A percentile compares a stretch with the other conserved stretches of the same genome.
Evolutionary conservation across 2,113 vertebrate species (phyloP).

Genomic region (Pseudorhombus dupliciocellatus): DNA sequence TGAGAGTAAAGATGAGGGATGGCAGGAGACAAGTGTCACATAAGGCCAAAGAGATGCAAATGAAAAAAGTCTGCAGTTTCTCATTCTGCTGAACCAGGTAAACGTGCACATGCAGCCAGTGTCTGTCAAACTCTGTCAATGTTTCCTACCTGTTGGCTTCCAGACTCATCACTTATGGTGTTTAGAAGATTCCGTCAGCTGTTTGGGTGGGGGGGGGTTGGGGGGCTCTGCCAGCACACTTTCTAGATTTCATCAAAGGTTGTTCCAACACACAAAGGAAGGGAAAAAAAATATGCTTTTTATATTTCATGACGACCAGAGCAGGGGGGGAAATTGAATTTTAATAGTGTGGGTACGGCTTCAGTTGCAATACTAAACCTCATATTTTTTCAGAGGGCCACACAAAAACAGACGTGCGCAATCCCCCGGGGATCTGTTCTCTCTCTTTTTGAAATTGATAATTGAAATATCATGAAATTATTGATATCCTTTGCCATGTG

Average conservation of each 20-base stretch:
- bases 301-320: background rate
- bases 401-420: slow-evolving; percentile 56
- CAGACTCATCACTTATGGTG: background rate
- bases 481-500: slow-evolving; percentile 75
- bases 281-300: background rate
- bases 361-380: slow-evolving; percentile 4
- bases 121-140: background rate
- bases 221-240: background rate
- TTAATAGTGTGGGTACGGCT: slow-evolving; percentile 4
- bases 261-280: slow-evolving; percentile 3
- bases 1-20: no score
- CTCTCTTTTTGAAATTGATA: slow-evolving; percentile 56
- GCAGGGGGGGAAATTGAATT: background rate
- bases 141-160: background rate
- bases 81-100: background rate
- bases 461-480: slow-evolving; percentile 71
- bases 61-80: background rate
- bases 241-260: background rate
- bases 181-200: slow-evolving; percentile 11
- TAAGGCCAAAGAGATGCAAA: background rate
- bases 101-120: background rate
- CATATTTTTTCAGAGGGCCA: slow-evolving; percentile 16
- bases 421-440: slow-evolving; percentile 46
- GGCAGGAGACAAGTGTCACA: background rate
- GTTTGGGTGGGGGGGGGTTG: background rate